Base-by-base conservation (phyloP, 2,113 vertebrate species). In the Osmerus mordax region DNA sequence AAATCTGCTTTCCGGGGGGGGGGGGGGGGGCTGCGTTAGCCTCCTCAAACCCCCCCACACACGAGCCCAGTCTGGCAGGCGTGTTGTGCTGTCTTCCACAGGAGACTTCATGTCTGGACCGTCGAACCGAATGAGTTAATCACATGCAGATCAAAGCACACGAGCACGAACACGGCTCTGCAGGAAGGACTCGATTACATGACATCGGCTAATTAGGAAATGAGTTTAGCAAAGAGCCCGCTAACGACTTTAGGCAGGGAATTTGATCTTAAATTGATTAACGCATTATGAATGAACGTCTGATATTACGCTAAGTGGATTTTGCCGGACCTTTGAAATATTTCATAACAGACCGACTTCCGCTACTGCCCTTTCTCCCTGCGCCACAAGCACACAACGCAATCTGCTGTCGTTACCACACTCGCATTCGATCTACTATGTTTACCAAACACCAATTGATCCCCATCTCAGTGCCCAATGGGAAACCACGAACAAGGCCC, bases 141-240 rank as follows among this genome's bases (percentile, higher is more conserved):
- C 19, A 75, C 52, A 72, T 32, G 47, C 36, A 63, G 23, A 72
- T 18, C 41, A 23, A 51, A 76, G 41, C 36, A 69, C 7, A 47
- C 47, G 1, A 9, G 32, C 28, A 58, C 25, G 15, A 12, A 67
- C 1, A 13, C 0, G 8, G 64, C 15, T 47, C 5, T 71, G 12
- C 28, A 72, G 62, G 58, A 41, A 67, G 52, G 18, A 19, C 15
- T 21, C 9, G 29, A 70, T 62, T 21, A n/a, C 14, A 41, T 55
- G 18, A 16, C 54, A 36, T 78, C 41, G 47, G 70, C 72, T 73
- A n/a, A 69, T n/a, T 14, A 83, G 69, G 76, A 78, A 81, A 76
- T 77, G 8, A 73, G 25, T n/a, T 15, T 1, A 73, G 70, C 72
- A 81, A 84, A 79, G 21, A 53, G 64, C n/a, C 15, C 25, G 28